A percentile compares a stretch with the other conserved stretches of the same genome.
These are phyloP conservation scores for Peromyscus californicus DNA, from an alignment of 2,113 vertebrate species.

Conservation along the genomic window DNA sequence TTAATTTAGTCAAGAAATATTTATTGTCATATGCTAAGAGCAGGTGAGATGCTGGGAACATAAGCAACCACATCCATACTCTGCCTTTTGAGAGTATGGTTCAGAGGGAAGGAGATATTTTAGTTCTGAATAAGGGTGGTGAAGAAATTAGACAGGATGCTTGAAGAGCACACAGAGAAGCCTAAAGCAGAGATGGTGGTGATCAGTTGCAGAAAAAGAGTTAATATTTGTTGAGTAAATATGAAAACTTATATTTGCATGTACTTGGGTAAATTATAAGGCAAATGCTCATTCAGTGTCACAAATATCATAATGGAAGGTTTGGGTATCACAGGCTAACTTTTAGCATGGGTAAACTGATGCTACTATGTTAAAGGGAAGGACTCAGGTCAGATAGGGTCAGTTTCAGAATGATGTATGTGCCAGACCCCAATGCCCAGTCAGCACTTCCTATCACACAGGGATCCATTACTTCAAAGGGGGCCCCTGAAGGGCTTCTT, in stretches of 20 bases:
- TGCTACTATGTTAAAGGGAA: not conserved
- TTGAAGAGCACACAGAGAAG: slow-evolving; percentile 51
- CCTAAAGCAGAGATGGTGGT: not conserved
- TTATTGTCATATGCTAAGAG: slow-evolving; percentile 9
- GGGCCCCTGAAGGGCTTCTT: slow-evolving; percentile 11
- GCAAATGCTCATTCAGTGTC: slow-evolving; percentile 38
- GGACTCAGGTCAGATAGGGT: not conserved
- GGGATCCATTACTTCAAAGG: slow-evolving; percentile 1
- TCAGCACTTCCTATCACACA: not conserved
- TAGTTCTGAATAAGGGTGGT: slow-evolving; percentile 1
- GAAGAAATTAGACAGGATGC: slow-evolving; percentile 32
- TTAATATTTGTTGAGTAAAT: slow-evolving; percentile 50
- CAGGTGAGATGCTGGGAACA: not conserved
- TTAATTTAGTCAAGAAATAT: slow-evolving; percentile 35
- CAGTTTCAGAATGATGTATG: not conserved
- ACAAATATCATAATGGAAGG: slow-evolving; percentile 12
- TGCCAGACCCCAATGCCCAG: not conserved
- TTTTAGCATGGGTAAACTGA: slow-evolving; percentile 37
- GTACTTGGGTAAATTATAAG: slow-evolving; percentile 41
- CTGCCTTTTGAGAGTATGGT: not conserved
- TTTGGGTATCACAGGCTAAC: slow-evolving; percentile 30
- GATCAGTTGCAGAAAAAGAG: slow-evolving; percentile 31
- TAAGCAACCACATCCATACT: not conserved
- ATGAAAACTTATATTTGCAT: slow-evolving; percentile 28
- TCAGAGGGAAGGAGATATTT: not conserved